These are phyloP conservation scores for Heteromormyrus szaboi DNA, from an alignment of 2,797 vertebrate species.

Conservation along the genomic window DNA sequence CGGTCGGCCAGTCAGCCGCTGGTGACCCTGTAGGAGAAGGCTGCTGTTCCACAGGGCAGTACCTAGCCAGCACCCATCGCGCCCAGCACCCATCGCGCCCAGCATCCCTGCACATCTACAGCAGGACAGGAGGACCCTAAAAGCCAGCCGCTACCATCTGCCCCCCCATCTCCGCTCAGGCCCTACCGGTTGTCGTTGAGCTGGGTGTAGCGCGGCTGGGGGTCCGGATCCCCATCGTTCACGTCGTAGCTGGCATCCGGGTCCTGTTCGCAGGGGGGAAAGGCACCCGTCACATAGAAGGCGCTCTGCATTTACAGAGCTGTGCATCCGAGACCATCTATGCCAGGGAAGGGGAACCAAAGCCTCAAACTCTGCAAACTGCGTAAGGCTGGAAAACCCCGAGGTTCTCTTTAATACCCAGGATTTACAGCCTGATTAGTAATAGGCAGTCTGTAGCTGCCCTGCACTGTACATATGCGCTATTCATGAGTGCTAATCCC, in stretches of 20 bases:
- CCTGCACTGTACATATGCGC: neutral
- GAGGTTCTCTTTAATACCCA: neutral
- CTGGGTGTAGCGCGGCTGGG: conserved; percentile 94
- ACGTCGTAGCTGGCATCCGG: conserved; percentile 92
- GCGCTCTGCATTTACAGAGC: neutral
- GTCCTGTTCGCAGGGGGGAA: conserved; percentile 62
- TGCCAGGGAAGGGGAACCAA: neutral
- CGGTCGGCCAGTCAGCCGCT: neutral
- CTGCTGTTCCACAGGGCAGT: neutral
- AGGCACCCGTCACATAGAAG: neutral
- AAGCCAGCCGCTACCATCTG: neutral
- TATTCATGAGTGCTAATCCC: neutral
- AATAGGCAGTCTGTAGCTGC: neutral
- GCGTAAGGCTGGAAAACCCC: neutral
- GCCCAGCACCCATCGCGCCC: too few relatives aligned
- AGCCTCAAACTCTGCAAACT: neutral
- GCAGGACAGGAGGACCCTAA: neutral
- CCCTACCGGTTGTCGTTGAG: conserved; percentile 92
- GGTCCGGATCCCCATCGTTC: conserved; percentile 91
- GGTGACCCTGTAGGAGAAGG: neutral
- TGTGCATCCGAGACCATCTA: neutral
- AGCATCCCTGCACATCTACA: neutral
- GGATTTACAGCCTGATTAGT: neutral
- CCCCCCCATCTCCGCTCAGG: neutral
- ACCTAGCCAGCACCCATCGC: neutral